Evolutionary conservation across 2,113 vertebrate genomes (phyloP).

Genomic region (Ochotona princeps): DNA sequence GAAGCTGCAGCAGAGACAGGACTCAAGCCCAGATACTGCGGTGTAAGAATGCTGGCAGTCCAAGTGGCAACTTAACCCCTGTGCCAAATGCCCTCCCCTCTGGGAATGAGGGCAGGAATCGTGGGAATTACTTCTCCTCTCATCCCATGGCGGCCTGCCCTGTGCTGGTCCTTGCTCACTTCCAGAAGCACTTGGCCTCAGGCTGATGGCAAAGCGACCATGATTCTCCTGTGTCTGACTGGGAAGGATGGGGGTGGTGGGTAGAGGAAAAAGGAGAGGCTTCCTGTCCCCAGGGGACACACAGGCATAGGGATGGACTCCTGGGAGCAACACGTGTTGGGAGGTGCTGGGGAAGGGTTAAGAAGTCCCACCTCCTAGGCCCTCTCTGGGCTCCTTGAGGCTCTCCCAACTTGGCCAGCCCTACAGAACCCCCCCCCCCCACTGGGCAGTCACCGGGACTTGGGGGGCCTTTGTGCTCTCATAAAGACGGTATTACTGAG

Average conservation of each 20-base stretch:
- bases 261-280: no score
- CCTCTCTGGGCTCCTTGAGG: background rate
- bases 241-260: background rate
- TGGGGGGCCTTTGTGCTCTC: conserved; percentile 78
- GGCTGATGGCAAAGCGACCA: background rate
- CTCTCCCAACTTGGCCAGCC: conserved; percentile 59
- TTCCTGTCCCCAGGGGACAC: background rate
- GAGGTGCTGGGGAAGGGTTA: background rate
- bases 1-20: no score
- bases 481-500: conserved; percentile 78
- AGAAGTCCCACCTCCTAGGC: background rate
- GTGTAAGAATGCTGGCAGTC: no score
- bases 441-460: conserved; percentile 51
- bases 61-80: no score
- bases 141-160: no score
- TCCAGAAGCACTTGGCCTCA: background rate
- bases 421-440: background rate
- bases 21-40: no score
- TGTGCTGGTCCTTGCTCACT: background rate
- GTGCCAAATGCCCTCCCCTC: no score
- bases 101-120: no score
- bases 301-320: accelerated
- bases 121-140: no score
- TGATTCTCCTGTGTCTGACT: background rate
- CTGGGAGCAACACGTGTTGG: accelerated